Percentiles rank a stretch among this genome's conserved stretches.
phyloP scores from a whole-genome alignment of 2,797 vertebrate genomes.

The Uromys caudimaculatus region DNA sequence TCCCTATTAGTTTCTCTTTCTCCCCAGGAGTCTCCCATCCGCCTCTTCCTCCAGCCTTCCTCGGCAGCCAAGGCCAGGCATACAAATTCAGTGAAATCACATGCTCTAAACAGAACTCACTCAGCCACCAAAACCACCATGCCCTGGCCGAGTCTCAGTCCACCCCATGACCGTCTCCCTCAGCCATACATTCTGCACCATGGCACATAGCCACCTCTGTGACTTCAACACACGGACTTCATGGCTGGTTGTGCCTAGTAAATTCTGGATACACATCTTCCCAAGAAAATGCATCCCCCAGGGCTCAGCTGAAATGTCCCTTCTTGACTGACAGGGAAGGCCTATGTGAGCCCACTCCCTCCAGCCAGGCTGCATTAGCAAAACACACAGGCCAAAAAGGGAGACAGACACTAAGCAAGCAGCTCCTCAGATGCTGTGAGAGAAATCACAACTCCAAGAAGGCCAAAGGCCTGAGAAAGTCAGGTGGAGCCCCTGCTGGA shows the following conservation, averaged over 20 bases:
- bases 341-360: not conserved
- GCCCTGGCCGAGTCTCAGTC: not conserved
- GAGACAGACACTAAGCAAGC: too few relatives aligned
- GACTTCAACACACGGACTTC: not conserved
- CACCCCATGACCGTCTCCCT: not conserved
- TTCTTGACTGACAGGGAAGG: not conserved
- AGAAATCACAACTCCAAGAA: not conserved
- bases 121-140: not conserved
- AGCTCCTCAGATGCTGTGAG: not conserved
- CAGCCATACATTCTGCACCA: too few relatives aligned
- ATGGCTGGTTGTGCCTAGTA: not conserved
- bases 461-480: not conserved
- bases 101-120: not conserved
- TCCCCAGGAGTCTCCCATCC: not conserved
- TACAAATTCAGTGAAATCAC: not conserved
- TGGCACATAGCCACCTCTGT: not conserved
- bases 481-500: not conserved
- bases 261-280: not conserved
- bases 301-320: not conserved
- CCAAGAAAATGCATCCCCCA: not conserved
- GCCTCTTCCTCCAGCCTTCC: not conserved
- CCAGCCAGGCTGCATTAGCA: not conserved
- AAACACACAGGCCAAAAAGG: not conserved
- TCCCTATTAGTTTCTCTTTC: too few relatives aligned
- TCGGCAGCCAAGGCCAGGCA: not conserved